Conservation (phyloP, 2,888 invertebrate genomes). For the Drosophila melanosoma region DNA sequence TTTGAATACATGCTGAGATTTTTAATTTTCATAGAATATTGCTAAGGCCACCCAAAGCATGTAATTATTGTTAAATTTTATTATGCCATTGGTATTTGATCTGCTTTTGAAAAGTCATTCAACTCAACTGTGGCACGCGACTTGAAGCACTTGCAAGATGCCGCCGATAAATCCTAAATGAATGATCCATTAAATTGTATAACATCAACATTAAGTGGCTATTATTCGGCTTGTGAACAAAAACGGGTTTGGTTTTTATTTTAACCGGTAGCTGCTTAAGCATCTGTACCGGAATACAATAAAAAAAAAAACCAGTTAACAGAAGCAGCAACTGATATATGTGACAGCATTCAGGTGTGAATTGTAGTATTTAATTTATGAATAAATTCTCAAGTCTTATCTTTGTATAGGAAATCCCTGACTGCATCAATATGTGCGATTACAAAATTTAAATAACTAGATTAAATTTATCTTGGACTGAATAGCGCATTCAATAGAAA, state of each 20-base stretch:
- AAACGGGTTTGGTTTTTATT: slow-evolving; percentile 43
- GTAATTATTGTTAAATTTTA: slow-evolving; percentile 10
- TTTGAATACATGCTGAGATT: slow-evolving; percentile 65
- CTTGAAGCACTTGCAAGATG: slow-evolving; percentile 34
- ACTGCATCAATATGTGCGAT: background rate
- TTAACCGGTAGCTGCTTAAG: slow-evolving; percentile 21
- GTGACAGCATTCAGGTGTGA: slow-evolving; percentile 5
- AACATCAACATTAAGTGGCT: slow-evolving; percentile 50
- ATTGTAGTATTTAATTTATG: background rate
- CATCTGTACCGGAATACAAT: background rate
- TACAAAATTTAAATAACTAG: background rate
- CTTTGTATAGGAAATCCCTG: background rate
- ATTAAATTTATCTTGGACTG: too few relatives aligned
- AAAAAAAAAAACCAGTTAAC: background rate
- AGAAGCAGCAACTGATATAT: slow-evolving; percentile 3
- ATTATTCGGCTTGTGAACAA: slow-evolving; percentile 49
- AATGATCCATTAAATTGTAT: slow-evolving; percentile 56
- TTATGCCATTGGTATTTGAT: background rate
- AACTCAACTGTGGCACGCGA: slow-evolving; percentile 55
- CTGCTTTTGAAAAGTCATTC: slow-evolving; percentile 32
- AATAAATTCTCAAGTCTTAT: background rate
- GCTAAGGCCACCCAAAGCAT: slow-evolving; percentile 8
- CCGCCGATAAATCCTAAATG: slow-evolving; percentile 35
- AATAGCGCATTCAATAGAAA: slow-evolving; percentile 20
- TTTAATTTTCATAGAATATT: slow-evolving; percentile 63